Evolutionary conservation across 2,797 vertebrate species (phyloP).

Genomic region (Glyptemys insculpta): DNA sequence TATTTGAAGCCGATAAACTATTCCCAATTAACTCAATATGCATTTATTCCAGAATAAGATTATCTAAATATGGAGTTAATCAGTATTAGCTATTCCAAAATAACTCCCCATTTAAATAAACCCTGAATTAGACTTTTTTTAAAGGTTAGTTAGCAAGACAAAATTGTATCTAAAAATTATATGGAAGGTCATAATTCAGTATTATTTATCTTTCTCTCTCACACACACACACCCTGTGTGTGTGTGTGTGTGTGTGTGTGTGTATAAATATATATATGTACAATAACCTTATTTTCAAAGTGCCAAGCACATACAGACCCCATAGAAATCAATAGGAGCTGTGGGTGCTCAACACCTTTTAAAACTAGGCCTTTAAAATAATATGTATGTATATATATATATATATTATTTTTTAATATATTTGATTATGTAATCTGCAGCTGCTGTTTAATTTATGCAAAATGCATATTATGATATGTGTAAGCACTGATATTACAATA

Average conservation of each 20-base stretch:
- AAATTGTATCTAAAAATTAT: background rate
- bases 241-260: too few species aligned
- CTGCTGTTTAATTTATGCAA: background rate
- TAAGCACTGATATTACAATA: rapidly evolving
- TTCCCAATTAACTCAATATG: background rate
- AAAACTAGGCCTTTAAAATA: conserved; percentile 25
- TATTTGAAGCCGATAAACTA: background rate
- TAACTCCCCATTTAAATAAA: background rate
- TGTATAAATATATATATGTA: too few species aligned
- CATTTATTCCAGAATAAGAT: background rate
- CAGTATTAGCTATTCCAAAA: background rate
- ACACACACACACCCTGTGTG: background rate
- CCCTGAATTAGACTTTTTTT: background rate
- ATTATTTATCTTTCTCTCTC: background rate
- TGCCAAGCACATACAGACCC: background rate
- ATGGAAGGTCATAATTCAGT: background rate
- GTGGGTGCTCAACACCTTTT: background rate
- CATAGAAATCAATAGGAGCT: background rate
- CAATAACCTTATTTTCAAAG: background rate
- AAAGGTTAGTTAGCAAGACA: background rate
- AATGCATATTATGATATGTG: background rate
- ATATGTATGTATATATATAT: too few species aligned
- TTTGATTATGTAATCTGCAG: background rate
- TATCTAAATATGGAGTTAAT: background rate
- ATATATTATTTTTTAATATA: background rate